These are phyloP conservation scores for Pyrgus malvae DNA, from an alignment of 2,888 invertebrate genomes.

Conservation along the genomic window DNA sequence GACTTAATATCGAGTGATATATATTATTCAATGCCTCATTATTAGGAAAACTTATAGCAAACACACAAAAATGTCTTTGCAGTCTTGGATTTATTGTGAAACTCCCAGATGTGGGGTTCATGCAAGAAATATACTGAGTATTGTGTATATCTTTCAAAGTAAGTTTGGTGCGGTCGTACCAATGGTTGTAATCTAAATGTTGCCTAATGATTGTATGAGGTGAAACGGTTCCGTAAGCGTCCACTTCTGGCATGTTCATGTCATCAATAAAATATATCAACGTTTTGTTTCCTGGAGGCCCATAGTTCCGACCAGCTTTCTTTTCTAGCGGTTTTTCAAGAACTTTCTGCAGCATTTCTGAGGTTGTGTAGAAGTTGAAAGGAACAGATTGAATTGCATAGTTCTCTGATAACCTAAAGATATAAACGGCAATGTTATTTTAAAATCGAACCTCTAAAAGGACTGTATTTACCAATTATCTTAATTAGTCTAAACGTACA, in stretches of 20 bases:
- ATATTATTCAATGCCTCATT: constrained; percentile 92
- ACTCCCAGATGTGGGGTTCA: constrained; percentile 99
- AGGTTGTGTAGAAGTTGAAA: constrained; percentile 97
- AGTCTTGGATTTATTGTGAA: constrained; percentile 97
- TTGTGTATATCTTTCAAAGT: constrained; percentile 97
- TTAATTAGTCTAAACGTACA: too few relatives aligned
- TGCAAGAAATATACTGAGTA: constrained; percentile 97
- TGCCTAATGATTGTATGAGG: constrained; percentile 97
- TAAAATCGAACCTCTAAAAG: too few relatives aligned
- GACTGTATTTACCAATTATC: too few relatives aligned
- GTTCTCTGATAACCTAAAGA: constrained; percentile 87
- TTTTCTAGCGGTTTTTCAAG: constrained; percentile 97
- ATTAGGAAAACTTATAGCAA: constrained; percentile 92
- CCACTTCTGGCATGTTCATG: constrained; percentile 98
- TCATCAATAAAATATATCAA: constrained; percentile 98
- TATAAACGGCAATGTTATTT: too few relatives aligned
- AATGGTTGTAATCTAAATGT: constrained; percentile 97
- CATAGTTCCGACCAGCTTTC: constrained; percentile 97
- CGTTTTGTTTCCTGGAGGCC: constrained; percentile 96
- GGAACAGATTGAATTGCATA: constrained; percentile 95
- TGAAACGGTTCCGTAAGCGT: constrained; percentile 95
- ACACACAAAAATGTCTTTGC: constrained; percentile 94
- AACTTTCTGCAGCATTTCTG: constrained; percentile 96
- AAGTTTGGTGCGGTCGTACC: constrained; percentile 92
- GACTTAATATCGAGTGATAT: constrained; percentile 93